These are phyloP conservation scores for Melangyna quadrimaculata DNA, from an alignment of 2,888 invertebrate genomes.

Conservation along the genomic window DNA sequence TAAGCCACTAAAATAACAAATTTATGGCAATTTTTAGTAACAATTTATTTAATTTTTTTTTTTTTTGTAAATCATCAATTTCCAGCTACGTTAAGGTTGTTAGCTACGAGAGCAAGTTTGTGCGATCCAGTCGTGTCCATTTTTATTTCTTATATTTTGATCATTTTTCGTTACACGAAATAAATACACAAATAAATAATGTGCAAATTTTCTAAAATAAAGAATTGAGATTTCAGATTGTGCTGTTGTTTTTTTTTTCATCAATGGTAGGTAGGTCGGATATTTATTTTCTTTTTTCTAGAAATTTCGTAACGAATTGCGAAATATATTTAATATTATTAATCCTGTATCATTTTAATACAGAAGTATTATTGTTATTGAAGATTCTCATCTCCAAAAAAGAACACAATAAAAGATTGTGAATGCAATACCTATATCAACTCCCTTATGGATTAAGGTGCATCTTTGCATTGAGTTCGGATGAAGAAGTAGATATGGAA, in stretches of 20 bases:
- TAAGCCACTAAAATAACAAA: no score
- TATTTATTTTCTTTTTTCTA: not conserved
- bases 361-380: no score
- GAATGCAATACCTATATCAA: not conserved
- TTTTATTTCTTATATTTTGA: no score
- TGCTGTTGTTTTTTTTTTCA: not conserved
- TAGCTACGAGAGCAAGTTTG: no score
- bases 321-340: not conserved
- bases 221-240: not conserved
- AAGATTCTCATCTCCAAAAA: slow-evolving; percentile 7
- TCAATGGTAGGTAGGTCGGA: not conserved
- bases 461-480: slow-evolving; percentile 1
- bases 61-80: no score
- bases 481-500: slow-evolving; percentile 9
- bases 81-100: no score
- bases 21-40: no score
- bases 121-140: no score
- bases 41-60: no score
- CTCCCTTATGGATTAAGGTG: slow-evolving; percentile 12
- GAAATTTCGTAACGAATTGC: not conserved
- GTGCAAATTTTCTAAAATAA: no score
- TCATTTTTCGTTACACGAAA: no score
- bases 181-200: no score
- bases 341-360: not conserved
- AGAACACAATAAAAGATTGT: not conserved